phyloP scores from a whole-genome alignment of 2,888 invertebrate genomes.

The Pristionchus japonicus region DNA sequence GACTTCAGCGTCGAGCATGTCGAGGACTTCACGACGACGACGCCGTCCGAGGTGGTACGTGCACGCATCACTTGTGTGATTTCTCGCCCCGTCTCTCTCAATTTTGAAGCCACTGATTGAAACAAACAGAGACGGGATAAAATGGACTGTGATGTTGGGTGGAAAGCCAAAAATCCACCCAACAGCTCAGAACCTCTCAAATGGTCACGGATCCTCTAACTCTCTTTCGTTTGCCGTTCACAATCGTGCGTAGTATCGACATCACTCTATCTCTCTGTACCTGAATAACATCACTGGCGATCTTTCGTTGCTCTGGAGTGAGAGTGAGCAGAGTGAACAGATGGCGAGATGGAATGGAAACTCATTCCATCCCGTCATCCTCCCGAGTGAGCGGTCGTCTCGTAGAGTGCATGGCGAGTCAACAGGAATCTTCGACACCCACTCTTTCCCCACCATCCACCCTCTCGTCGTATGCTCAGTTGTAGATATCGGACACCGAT shows the following conservation, averaged over 20 bases:
- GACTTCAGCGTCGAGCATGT: slow-evolving; percentile 25
- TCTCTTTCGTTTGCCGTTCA: background rate
- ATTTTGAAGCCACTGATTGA: background rate
- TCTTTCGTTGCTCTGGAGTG: background rate
- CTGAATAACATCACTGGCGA: background rate
- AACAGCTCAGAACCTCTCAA: background rate
- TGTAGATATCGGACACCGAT: background rate
- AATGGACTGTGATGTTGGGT: background rate
- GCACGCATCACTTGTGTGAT: background rate
- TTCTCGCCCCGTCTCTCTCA: background rate
- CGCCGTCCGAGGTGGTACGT: background rate
- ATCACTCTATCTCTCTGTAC: too few relatives aligned
- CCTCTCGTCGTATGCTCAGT: background rate
- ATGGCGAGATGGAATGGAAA: background rate
- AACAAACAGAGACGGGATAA: background rate
- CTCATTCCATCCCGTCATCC: background rate
- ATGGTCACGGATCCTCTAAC: background rate
- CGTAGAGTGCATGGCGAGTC: slow-evolving; percentile 12
- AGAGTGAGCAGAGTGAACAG: background rate
- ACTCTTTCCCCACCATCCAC: background rate
- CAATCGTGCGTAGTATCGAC: background rate
- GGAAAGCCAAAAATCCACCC: background rate
- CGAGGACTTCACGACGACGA: background rate
- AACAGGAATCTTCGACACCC: too few relatives aligned
- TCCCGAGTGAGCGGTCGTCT: background rate